phyloP scores from a whole-genome alignment of 2,888 invertebrate species.

The Lomographa bimaculata region DNA sequence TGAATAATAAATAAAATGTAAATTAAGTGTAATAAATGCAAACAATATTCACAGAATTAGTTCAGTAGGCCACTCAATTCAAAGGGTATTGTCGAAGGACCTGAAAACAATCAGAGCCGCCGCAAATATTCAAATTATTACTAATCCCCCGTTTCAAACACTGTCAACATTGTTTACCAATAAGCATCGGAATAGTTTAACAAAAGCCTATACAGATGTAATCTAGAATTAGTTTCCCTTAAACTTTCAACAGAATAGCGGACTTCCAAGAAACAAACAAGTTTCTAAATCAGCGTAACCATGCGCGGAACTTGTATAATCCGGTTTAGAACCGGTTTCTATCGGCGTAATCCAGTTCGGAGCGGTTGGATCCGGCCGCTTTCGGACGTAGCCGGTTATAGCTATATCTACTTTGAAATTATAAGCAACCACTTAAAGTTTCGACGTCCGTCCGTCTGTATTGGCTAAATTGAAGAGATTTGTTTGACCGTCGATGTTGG shows the following conservation, averaged over 20 bases:
- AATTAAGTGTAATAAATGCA: too few relatives aligned
- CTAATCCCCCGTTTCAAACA: conserved; percentile 35
- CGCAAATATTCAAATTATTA: conserved; percentile 37
- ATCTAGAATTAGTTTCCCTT: conserved; percentile 57
- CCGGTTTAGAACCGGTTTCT: conserved; percentile 61
- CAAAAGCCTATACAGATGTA: conserved; percentile 44
- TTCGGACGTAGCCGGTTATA: conserved; percentile 49
- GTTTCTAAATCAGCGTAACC: conserved; percentile 78
- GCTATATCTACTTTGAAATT: conserved; percentile 74
- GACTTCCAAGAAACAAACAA: conserved; percentile 70
- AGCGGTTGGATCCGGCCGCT: conserved; percentile 51
- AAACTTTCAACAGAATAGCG: conserved; percentile 51
- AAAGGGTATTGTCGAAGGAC: conserved; percentile 8
- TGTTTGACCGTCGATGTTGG: conserved; percentile 25
- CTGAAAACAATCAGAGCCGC: conserved; percentile 18
- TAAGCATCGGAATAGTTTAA: conserved; percentile 33
- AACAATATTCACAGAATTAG: too few relatives aligned
- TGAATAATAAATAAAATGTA: too few relatives aligned
- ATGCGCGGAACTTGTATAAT: conserved; percentile 76
- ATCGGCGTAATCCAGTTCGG: conserved; percentile 62
- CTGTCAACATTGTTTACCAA: conserved; percentile 41
- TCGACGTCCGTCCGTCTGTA: conserved; percentile 31
- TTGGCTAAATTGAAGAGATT: conserved; percentile 31
- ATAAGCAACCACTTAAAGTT: conserved; percentile 58
- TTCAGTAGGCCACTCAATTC: too few relatives aligned